Conservation (phyloP, 2,888 invertebrate genomes). For the Graphium colonna region DNA sequence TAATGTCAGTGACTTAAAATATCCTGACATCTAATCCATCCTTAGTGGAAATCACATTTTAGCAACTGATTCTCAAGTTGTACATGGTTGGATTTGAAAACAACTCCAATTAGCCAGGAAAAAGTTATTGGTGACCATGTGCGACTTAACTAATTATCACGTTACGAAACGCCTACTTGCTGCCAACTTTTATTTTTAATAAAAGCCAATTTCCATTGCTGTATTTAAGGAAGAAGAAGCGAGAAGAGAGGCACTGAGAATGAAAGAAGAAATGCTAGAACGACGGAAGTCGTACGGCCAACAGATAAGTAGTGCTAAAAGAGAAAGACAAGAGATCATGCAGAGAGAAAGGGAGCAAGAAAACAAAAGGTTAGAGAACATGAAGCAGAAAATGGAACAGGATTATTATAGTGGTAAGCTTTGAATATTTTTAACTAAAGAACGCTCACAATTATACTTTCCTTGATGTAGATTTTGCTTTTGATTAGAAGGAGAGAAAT, state of each 20-base stretch:
- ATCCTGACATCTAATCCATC: too few species aligned
- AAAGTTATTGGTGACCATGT: too few species aligned
- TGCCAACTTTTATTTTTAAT: too few species aligned
- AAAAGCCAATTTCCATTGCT: too few species aligned
- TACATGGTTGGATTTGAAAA: too few species aligned
- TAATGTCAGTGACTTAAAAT: too few species aligned
- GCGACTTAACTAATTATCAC: too few species aligned
- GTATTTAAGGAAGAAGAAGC: constrained; percentile 52
- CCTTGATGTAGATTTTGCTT: not conserved
- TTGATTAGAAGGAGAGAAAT: not conserved
- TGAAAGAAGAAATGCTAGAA: constrained; percentile 55
- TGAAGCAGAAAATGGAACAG: constrained; percentile 62
- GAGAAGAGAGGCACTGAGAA: constrained; percentile 39
- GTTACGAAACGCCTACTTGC: too few species aligned
- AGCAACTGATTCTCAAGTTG: too few species aligned
- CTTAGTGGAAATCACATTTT: too few species aligned
- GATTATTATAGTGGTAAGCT: constrained; percentile 59
- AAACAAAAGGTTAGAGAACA: constrained; percentile 52
- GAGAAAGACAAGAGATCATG: constrained; percentile 49
- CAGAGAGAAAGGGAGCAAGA: constrained; percentile 58
- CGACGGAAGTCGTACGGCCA: constrained; percentile 59
- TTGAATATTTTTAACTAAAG: not conserved
- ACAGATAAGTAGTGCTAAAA: constrained; percentile 62
- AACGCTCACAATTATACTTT: not conserved
- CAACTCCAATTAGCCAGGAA: too few species aligned